A percentile compares a stretch with the other conserved stretches of the same genome.
phyloP scores from a whole-genome alignment of 2,888 invertebrate genomes.

The Oscheius myriophilus region DNA sequence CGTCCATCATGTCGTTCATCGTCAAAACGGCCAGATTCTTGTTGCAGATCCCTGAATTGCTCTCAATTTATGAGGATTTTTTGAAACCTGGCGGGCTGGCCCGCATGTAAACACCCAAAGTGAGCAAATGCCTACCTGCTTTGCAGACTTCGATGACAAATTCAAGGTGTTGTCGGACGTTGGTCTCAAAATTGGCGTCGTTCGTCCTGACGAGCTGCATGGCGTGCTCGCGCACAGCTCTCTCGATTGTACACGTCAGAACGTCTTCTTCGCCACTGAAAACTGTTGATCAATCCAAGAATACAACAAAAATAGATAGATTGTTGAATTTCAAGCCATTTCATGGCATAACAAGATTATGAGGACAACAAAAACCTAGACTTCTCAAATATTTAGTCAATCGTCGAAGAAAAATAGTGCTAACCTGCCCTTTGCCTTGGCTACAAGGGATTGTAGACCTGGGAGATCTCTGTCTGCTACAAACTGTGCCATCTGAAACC shows the following conservation, averaged over 20 bases:
- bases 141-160: conserved; percentile 40
- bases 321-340: too few relatives aligned
- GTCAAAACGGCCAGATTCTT: conserved; percentile 41
- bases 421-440: conserved; percentile 10
- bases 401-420: background rate
- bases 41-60: conserved; percentile 39
- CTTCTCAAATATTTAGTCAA: too few relatives aligned
- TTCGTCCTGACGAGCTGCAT: conserved; percentile 30
- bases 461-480: conserved; percentile 40
- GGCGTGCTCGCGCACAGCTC: conserved; percentile 34
- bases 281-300: too few relatives aligned
- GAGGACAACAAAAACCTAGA: too few relatives aligned
- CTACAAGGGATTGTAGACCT: conserved; percentile 27
- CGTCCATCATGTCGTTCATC: conserved; percentile 60
- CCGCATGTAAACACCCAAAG: too few relatives aligned
- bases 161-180: conserved; percentile 33
- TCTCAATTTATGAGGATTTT: conserved; percentile 9
- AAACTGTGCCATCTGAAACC: conserved; percentile 34
- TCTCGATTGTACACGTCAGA: conserved; percentile 27
- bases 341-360: too few relatives aligned
- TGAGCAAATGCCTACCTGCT: conserved; percentile 21
- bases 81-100: background rate
- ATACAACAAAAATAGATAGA: too few relatives aligned
- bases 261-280: conserved; percentile 6
- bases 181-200: conserved; percentile 27